Evolutionary conservation across 2,797 vertebrate species (phyloP).

Genomic region (Malurus splendens): DNA sequence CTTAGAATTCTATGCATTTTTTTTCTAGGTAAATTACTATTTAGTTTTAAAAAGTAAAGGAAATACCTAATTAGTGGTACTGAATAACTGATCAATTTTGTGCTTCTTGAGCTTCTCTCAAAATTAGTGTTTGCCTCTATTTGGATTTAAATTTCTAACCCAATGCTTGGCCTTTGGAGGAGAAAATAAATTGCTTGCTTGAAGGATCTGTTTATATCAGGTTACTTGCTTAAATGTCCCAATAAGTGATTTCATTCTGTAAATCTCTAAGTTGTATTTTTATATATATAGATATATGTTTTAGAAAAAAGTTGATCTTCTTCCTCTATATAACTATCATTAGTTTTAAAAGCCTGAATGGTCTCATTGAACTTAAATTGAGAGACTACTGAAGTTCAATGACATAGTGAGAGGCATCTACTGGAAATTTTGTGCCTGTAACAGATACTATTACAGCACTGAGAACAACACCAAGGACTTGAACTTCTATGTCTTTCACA

Average conservation of each 20-base stretch:
- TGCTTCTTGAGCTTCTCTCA: background rate
- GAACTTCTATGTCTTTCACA: background rate
- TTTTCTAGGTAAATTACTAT: background rate
- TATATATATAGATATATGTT: background rate
- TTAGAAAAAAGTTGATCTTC: background rate
- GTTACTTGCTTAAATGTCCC: background rate
- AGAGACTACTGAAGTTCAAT: background rate
- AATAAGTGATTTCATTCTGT: background rate
- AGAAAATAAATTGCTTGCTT: background rate
- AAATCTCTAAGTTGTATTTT: background rate
- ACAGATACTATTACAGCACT: background rate
- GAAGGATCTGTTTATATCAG: background rate
- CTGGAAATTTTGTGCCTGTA: background rate
- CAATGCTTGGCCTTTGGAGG: background rate
- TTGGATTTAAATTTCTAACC: background rate
- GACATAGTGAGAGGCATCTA: background rate
- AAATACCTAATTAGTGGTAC: background rate
- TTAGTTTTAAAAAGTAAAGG: background rate
- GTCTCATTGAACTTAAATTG: background rate
- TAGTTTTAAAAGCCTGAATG: background rate
- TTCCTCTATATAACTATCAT: background rate
- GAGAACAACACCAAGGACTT: background rate
- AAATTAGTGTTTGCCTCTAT: background rate
- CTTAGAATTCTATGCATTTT: background rate
- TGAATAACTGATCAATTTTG: background rate